Evolutionary conservation across 2,797 vertebrate genomes (phyloP).

Genomic region (Glossophaga mutica): DNA sequence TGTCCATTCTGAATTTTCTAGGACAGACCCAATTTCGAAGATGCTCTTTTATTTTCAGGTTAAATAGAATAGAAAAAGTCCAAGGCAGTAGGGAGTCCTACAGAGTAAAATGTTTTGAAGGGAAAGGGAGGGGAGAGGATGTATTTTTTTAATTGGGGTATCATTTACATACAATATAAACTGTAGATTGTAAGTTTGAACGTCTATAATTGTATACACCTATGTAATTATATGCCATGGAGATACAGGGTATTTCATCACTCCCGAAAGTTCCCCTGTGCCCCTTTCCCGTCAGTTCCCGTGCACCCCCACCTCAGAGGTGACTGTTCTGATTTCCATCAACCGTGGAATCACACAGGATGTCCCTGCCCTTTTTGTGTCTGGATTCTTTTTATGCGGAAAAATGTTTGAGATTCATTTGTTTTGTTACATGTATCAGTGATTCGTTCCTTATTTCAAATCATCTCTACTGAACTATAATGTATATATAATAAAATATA

Average conservation of each 20-base stretch:
- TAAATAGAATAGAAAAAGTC: not conserved
- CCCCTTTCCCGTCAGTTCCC: not conserved
- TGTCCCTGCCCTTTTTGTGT: not conserved
- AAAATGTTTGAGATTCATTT: not conserved
- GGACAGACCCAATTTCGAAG: not conserved
- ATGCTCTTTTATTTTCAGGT: not conserved
- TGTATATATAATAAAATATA: not conserved
- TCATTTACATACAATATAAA: too few species aligned
- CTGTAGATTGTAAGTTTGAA: too few species aligned
- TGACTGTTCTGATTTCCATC: not conserved
- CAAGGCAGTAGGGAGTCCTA: not conserved
- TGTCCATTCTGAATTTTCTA: not conserved
- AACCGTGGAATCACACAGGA: not conserved
- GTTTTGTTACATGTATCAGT: not conserved
- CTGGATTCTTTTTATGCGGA: not conserved
- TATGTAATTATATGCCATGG: too few species aligned
- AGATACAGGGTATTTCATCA: too few species aligned
- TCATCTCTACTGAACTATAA: not conserved
- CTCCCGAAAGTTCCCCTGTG: not conserved
- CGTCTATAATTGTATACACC: too few species aligned
- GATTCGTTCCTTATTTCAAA: not conserved
- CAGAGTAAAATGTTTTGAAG: not conserved
- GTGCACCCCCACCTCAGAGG: too few species aligned
- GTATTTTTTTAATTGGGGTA: not conserved
- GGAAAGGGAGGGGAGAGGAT: fast-evolving